Conservation (phyloP, 2,888 invertebrate genomes). For the Chrysopilus asiliformis region DNA sequence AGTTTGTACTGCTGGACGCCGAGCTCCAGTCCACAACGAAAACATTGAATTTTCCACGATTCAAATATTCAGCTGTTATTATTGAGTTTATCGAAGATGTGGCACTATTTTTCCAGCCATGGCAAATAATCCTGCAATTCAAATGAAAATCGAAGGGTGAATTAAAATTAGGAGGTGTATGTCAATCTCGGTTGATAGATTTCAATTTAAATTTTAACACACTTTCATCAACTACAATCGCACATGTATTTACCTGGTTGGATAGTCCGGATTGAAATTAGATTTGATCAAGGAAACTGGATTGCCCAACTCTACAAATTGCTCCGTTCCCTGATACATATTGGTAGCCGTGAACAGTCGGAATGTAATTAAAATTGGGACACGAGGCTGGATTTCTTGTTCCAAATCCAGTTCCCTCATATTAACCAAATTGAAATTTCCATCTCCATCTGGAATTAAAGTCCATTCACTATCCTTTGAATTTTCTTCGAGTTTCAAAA, state of each 20-base stretch:
- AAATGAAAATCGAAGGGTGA: neutral
- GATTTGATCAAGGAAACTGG: too few species aligned
- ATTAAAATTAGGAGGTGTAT: neutral
- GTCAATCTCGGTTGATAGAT: too few species aligned
- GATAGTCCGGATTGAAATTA: neutral
- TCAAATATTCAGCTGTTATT: constrained; percentile 38
- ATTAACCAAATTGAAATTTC: neutral
- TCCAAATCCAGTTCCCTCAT: too few species aligned
- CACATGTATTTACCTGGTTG: constrained; percentile 2
- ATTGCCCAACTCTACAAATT: too few species aligned
- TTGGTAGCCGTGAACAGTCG: too few species aligned
- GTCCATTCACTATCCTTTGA: too few species aligned
- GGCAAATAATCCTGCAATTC: constrained; percentile 29
- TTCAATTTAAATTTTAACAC: too few species aligned
- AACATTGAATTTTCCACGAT: constrained; percentile 43
- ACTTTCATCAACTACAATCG: too few species aligned
- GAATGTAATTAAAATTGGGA: too few species aligned
- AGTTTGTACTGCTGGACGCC: constrained; percentile 42
- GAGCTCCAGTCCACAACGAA: constrained; percentile 47
- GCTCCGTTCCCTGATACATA: too few species aligned
- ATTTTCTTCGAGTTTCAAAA: too few species aligned
- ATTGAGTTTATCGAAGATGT: constrained; percentile 22
- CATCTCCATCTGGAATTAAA: neutral
- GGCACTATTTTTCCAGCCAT: constrained; percentile 45
- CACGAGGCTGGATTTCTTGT: too few species aligned